A percentile compares a stretch with the other conserved stretches of the same genome.
Conservation (phyloP, 2,797 vertebrate species). For the Zenarchopterus dispar region DNA sequence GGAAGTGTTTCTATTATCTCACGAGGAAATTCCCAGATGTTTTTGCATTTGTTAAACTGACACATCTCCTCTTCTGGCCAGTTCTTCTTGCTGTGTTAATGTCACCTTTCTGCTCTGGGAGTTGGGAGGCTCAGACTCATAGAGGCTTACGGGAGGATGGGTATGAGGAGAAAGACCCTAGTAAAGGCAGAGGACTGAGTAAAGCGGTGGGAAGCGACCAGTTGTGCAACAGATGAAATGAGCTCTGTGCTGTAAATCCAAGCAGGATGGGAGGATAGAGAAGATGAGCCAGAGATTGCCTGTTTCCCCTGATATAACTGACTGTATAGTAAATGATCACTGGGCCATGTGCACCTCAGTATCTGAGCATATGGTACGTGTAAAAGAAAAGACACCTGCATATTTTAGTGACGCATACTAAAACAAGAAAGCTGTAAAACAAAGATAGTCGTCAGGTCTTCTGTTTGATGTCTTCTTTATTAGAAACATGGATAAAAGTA, state of each 20-base stretch:
- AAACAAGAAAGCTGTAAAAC: slow-evolving; percentile 1
- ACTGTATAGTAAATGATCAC: slow-evolving; percentile 49
- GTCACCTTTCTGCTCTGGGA: slow-evolving; percentile 43
- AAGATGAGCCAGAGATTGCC: slow-evolving; percentile 48
- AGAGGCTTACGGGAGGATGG: slow-evolving; percentile 39
- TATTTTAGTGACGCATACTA: slow-evolving; percentile 2
- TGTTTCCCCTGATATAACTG: slow-evolving; percentile 46
- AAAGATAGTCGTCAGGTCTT: background rate
- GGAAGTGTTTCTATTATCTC: slow-evolving; percentile 58
- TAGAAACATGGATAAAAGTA: no score
- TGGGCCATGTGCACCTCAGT: slow-evolving; percentile 12
- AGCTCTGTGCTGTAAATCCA: slow-evolving; percentile 48
- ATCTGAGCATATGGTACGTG: slow-evolving; percentile 28
- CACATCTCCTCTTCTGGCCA: slow-evolving; percentile 35
- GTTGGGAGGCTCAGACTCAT: slow-evolving; percentile 25
- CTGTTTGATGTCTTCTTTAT: background rate
- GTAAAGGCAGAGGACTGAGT: slow-evolving; percentile 32
- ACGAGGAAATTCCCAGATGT: slow-evolving; percentile 63
- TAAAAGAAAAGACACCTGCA: slow-evolving; percentile 31
- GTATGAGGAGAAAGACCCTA: slow-evolving; percentile 48
- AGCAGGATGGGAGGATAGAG: slow-evolving; percentile 59
- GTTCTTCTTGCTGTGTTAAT: slow-evolving; percentile 39
- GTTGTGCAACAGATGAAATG: slow-evolving; percentile 30
- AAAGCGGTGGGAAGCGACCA: slow-evolving; percentile 53
- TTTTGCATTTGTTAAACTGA: slow-evolving; percentile 57